Percentiles rank a stretch among this genome's conserved stretches.
phyloP scores from a whole-genome alignment of 2,113 vertebrate genomes.

The Dipodomys spectabilis region DNA sequence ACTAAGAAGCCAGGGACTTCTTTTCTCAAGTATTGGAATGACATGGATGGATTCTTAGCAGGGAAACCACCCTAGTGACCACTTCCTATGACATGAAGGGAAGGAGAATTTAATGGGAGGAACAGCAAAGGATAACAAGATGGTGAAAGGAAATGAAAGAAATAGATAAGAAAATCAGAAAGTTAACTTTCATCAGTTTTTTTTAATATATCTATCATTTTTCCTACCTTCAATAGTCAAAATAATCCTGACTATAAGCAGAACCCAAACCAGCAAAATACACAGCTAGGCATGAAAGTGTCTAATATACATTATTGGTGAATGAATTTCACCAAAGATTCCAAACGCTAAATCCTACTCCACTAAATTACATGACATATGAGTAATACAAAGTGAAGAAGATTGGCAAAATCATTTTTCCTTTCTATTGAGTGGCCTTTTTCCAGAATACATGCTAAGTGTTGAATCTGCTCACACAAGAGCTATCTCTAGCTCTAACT shows the following conservation, averaged over 20 bases:
- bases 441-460: neutral
- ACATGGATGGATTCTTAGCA: neutral
- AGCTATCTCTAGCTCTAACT: neutral
- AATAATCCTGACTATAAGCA: neutral
- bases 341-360: neutral
- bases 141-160: neutral
- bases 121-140: neutral
- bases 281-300: neutral
- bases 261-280: neutral
- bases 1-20: neutral
- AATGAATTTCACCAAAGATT: neutral
- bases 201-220: neutral
- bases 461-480: constrained; percentile 41
- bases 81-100: neutral
- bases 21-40: neutral
- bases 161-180: neutral
- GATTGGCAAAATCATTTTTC: neutral
- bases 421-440: neutral
- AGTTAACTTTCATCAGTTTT: neutral
- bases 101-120: neutral
- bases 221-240: neutral
- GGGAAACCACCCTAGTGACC: neutral
- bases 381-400: neutral
- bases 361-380: neutral
- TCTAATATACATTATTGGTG: neutral